Base-by-base conservation (phyloP, 2,888 invertebrate genomes). In the Polydrusus cervinus region DNA sequence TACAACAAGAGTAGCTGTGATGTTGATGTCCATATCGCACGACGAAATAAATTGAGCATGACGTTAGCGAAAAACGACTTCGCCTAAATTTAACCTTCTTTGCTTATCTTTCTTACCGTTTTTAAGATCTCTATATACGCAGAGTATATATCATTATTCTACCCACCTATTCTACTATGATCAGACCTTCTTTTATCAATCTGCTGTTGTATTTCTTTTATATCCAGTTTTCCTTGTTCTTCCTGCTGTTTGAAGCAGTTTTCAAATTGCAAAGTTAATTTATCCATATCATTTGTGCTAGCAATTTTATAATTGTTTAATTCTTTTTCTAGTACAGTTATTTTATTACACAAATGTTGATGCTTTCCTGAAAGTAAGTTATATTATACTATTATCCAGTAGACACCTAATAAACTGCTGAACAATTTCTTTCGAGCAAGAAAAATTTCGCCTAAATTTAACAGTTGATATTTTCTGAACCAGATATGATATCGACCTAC, bases 101-200 rank as follows among this genome's bases (percentile, higher is more conserved):
- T n/a, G n/a, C n/a, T n/a, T n/a, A n/a, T n/a, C n/a, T n/a, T n/a
- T n/a, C n/a, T n/a, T n/a, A n/a, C n/a, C n/a, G n/a, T n/a, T n/a
- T n/a, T n/a, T n/a, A n/a, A n/a, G 25, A 5, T 25, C 25, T 3
- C 25, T 25, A 5, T 25, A 25, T 25, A 25, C 1, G 3, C 25
- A 1, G 5, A 3, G 25, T 25, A 25, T 25, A 25, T 5, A 25
- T n/a, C 25, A 25, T 3, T 1, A 25, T 25, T 25, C 5, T 60
- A 71, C 13, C 11, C 68, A 79, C 80, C 79, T 77, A 76, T 80
- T 49, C 45, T 53, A 69, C 78, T 77, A 18, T 75, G 65, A 18
- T 68, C 66, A 11, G 67, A 70, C 67, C 40, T 75, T 53, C 70
- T 69, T 66, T 68, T 75, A 18, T 78, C 75, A 1, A 79, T 75